These are phyloP conservation scores for Graptemys geographica DNA, from an alignment of 2,797 vertebrate genomes.

Conservation along the genomic window DNA sequence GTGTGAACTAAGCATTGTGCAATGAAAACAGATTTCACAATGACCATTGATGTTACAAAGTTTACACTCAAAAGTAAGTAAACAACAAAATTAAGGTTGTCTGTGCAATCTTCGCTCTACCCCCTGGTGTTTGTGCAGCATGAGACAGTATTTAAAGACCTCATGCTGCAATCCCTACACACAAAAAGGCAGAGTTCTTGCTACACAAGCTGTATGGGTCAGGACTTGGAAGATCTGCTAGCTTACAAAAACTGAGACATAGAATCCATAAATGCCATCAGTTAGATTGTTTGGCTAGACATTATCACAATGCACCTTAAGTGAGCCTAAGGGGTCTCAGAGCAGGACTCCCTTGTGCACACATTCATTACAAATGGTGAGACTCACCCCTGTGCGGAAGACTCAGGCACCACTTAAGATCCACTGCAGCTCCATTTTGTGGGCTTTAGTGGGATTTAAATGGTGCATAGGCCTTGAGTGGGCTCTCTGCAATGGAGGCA, in stretches of 20 bases:
- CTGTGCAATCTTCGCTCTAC: fast-evolving
- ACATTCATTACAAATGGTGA: fast-evolving
- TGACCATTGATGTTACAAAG: neutral
- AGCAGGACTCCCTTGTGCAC: neutral
- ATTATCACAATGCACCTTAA: neutral
- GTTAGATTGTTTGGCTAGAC: neutral
- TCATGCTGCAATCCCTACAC: fast-evolving
- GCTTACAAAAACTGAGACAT: neutral
- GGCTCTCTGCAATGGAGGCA: neutral
- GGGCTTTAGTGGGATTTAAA: neutral
- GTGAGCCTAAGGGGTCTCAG: neutral
- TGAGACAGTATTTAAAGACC: fast-evolving
- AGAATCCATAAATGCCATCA: neutral
- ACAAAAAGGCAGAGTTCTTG: fast-evolving
- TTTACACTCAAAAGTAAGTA: neutral
- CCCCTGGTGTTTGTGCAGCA: neutral
- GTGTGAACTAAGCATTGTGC: conserved; percentile 10
- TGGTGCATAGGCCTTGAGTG: neutral
- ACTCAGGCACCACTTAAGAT: neutral
- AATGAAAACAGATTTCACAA: conserved; percentile 3
- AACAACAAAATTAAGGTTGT: neutral
- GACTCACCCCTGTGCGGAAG: neutral
- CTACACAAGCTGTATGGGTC: fast-evolving
- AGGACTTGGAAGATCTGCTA: neutral
- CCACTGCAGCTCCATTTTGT: neutral